Base-by-base conservation (phyloP, 2,113 vertebrate species). In the Brevimyrus niger region DNA sequence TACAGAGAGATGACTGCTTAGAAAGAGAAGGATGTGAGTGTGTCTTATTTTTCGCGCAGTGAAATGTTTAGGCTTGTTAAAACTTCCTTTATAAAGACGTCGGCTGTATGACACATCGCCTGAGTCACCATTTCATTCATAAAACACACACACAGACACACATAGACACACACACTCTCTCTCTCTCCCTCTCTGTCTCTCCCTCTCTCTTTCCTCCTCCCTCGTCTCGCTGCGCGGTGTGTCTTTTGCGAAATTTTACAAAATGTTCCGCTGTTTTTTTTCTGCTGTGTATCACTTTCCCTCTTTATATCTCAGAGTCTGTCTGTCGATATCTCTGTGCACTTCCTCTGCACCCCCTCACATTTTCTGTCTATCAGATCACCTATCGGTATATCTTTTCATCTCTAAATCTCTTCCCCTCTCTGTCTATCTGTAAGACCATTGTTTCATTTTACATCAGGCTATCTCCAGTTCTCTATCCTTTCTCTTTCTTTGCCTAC, bases 1-100 rank as follows among this genome's bases (percentile, higher is more conserved):
- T 86, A 86, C 90, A 92, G 86, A 88, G 9, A 58, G 91, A 92
- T 93, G 86, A 90, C 44, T 93, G 90, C 91, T 93, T 93, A 90
- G 91, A 95, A 93, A 95, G 94, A 95, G 91, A 88, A 88, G 93
- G 95, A 95, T 95, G 95, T 94, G 94, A 96, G 94, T 94, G 94
- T 94, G 96, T 96, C 94, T 95, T 95, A 96, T 94, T 95, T 96
- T 96, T 95, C 95, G 95, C 95, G 95, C 94, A 95, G 95, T 96
- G 95, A 95, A 96, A 95, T 96, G 96, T 96, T 96, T 96, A 96
- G 96, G 95, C 96, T 96, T 96, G 96, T 96, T 96, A 96, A 96
- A 96, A 96, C 96, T 95, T 96, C 95, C 95, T 95, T 96, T 96
- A 96, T 96, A 96, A 96, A 96, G 96, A 96, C 95, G 92, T 93